Base-by-base conservation (phyloP, 1,140 invertebrate genomes). In the Drosophila aff. region DNA sequence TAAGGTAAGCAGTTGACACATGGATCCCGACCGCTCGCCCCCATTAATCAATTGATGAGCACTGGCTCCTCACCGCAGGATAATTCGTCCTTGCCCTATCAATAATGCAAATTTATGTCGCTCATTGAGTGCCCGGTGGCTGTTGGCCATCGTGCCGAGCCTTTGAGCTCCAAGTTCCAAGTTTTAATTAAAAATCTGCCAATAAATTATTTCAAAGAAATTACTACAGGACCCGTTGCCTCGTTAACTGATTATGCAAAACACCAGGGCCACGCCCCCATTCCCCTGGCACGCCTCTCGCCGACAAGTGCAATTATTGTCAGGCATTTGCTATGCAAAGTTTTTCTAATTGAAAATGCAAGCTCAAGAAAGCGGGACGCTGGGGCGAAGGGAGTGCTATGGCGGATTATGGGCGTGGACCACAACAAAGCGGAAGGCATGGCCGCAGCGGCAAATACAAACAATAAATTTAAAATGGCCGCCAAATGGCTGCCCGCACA, bases 321-420 rank as follows among this genome's bases (percentile, higher is more conserved):
- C 83, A 89, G 81, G 77, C 84, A 67, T 79, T 85, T 87, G 82
- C 67, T 71, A 47, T 79, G 78, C 71, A 85, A 90, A 90, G 85
- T 90, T 90, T 90, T 90, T 90, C 81, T 91, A 90, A 90, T 90
- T 90, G 85, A 90, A 90, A 90, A 90, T 90, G 85, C 85, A 90
- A 90, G 81, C 79, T 69, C 79, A 79, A 79, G 66, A 47, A 80
- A 28, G 10, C 11, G 21, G 46, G 38, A 7, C 44, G 11, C 16
- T 31, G 41, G 31, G 40, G 13, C 18, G 47, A 46, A 33, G 36
- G 53, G 31, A 18, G 44, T 31, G n/a, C 21, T 49, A 3, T 26
- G 36, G 38, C 31, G 33, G 52, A 72, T 73, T 72, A 61, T 60
- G 76, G 76, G 66, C 66, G 76, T 64, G 76, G 58, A 78, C 67